Evolutionary conservation across 2,888 invertebrate species (phyloP).

Genomic region (Andrena trimmerana): DNA sequence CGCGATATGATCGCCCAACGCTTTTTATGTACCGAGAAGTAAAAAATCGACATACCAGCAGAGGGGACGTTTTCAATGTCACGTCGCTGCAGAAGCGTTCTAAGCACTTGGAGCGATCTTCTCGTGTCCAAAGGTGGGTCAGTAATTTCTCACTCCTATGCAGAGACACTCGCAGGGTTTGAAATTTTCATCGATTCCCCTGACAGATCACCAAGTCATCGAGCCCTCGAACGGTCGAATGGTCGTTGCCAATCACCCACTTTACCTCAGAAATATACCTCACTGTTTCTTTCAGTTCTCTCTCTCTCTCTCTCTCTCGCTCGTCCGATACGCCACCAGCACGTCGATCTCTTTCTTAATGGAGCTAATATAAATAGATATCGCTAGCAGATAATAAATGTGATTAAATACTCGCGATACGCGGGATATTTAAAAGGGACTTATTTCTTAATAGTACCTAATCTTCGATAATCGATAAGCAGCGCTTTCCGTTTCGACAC

Average conservation of each 20-base stretch:
- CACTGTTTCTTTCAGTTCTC: constrained; percentile 12
- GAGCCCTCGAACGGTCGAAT: constrained; percentile 36
- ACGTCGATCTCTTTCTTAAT: constrained; percentile 13
- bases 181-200: constrained; percentile 41
- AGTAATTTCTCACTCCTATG: constrained; percentile 37
- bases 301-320: neutral
- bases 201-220: constrained; percentile 51
- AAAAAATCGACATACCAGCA: constrained; percentile 52
- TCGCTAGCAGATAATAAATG: constrained; percentile 4
- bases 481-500: constrained; percentile 1
- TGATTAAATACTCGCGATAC: constrained; percentile 15
- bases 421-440: neutral
- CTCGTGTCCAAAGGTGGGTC: constrained; percentile 25
- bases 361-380: constrained; percentile 13
- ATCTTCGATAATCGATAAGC: constrained; percentile 1
- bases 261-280: constrained; percentile 14
- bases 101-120: constrained; percentile 47
- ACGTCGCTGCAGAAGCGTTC: constrained; percentile 36
- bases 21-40: neutral
- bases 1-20: neutral
- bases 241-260: constrained; percentile 37
- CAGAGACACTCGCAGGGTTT: constrained; percentile 40
- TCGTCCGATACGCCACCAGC: constrained; percentile 4
- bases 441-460: neutral
- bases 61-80: constrained; percentile 40